These are phyloP conservation scores for Kradibia gibbosae DNA, from an alignment of 1,140 invertebrate species.

Conservation along the genomic window DNA sequence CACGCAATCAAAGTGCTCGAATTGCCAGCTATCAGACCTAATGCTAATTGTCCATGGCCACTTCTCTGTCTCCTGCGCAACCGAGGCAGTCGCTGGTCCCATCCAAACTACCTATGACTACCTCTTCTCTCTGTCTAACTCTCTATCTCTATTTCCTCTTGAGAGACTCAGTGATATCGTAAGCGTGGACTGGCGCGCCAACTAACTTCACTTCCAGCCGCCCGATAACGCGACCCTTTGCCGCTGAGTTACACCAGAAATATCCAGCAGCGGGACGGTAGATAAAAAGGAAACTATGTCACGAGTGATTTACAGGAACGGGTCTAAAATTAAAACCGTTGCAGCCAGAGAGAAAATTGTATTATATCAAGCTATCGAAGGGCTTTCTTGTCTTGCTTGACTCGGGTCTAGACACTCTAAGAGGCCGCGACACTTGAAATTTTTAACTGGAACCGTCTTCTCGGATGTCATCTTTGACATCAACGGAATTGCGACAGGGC, in stretches of 20 bases:
- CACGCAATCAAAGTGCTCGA: slow-evolving; percentile 35
- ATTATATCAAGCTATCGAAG: too few species aligned
- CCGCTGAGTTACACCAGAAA: slow-evolving; percentile 42
- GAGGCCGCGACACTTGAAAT: too few species aligned
- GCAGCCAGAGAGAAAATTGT: too few species aligned
- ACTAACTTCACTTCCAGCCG: too few species aligned
- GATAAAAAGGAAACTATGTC: slow-evolving; percentile 40
- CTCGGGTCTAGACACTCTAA: too few species aligned
- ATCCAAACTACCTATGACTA: neutral
- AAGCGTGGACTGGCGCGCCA: too few species aligned
- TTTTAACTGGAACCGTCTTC: too few species aligned
- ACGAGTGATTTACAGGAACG: slow-evolving; percentile 34
- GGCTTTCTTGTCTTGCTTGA: too few species aligned
- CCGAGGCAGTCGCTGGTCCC: neutral
- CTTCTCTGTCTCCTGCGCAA: slow-evolving; percentile 32
- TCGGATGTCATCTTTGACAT: too few species aligned
- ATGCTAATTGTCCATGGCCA: slow-evolving; percentile 39
- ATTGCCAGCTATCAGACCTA: slow-evolving; percentile 38
- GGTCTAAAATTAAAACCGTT: slow-evolving; percentile 39
- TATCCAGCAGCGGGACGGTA: too few species aligned
- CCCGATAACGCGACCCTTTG: slow-evolving; percentile 34
- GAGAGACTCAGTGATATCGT: too few species aligned
- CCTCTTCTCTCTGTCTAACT: neutral
- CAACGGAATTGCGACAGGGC: too few species aligned
- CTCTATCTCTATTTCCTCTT: slow-evolving; percentile 59